Evolutionary conservation across 2,888 invertebrate species (phyloP).

Genomic region (Darwinula stevensoni): DNA sequence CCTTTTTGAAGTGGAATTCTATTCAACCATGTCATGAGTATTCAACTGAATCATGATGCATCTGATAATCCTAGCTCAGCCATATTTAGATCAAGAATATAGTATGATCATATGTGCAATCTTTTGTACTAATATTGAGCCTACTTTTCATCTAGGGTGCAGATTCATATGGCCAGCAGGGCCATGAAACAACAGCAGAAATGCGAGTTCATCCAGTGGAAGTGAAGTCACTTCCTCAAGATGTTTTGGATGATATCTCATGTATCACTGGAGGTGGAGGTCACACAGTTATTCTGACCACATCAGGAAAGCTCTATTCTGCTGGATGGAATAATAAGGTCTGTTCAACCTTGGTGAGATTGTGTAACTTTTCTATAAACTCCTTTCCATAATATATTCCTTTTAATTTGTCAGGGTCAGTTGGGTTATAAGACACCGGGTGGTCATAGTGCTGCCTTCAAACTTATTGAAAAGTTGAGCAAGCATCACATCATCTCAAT

Average conservation of each 20-base stretch:
- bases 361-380: not conserved
- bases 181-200: constrained; percentile 32
- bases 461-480: not conserved
- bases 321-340: constrained; percentile 46
- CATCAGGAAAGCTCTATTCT: constrained; percentile 32
- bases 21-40: no score
- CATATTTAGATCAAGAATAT: no score
- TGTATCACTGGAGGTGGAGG: constrained; percentile 33
- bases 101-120: no score
- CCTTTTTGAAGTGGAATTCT: no score
- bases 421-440: not conserved
- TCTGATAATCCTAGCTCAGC: no score
- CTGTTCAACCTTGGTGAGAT: no score
- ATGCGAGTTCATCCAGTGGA: constrained; percentile 21
- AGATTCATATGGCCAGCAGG: constrained; percentile 52
- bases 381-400: not conserved
- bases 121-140: no score
- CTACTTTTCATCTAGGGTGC: constrained; percentile 52
- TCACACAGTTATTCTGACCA: constrained; percentile 35
- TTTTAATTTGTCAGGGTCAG: not conserved
- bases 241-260: not conserved
- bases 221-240: constrained; percentile 18
- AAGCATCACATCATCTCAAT: constrained; percentile 11
- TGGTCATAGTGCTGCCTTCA: not conserved
- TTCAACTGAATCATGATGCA: no score